Evolutionary conservation across 2,888 invertebrate species (phyloP), one percentile per base, ranked within the genome.

Genomic region (Urechis unicinctus): DNA sequence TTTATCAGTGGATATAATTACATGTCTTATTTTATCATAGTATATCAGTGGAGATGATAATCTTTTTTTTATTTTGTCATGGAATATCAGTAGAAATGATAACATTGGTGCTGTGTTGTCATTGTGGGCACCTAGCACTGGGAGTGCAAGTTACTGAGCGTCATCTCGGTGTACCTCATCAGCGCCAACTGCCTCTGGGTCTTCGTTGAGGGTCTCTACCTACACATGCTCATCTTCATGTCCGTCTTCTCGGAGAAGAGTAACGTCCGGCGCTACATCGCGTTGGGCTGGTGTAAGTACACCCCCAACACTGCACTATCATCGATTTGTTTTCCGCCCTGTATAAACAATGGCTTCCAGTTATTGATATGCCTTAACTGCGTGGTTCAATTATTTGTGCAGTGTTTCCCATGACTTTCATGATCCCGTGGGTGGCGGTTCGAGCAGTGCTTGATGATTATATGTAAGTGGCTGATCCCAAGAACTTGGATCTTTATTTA

Each of bases 141-240:
- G 83, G 79, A 82, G 58, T 87, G 87, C 70, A 86, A 86, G 72
- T 68, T 83, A 41, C 78, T 86, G 55, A 84, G 83, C 25, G 82
- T 82, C 55, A 64, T 85, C n/a, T 85, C 85, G 81, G 83, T 86
- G 73, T 86, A 85, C 70, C 84, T 83, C 63, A 81, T 85, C 47
- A 79, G 83, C 25, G 85, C 86, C 5, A 87, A 86, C 75, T 86
- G 86, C 73, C 84, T 84, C 50, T 87, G 86, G 86, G 85, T 87
- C 30, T 79, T 86, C 41, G 85, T 86, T 82, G 86, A 87, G 74
- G 86, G 86, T 0, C 78, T 86, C 1, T 87, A 86, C 69, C 80
- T 87, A 9, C 85, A 86, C 70, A 86, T 84, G 71, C 78, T 87
- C 47, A 84, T 87, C 56, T 85, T 85, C 68, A 75, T 85, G 57